Base-by-base conservation (phyloP, 2,888 invertebrate genomes). In the Artemia sinica region DNA sequence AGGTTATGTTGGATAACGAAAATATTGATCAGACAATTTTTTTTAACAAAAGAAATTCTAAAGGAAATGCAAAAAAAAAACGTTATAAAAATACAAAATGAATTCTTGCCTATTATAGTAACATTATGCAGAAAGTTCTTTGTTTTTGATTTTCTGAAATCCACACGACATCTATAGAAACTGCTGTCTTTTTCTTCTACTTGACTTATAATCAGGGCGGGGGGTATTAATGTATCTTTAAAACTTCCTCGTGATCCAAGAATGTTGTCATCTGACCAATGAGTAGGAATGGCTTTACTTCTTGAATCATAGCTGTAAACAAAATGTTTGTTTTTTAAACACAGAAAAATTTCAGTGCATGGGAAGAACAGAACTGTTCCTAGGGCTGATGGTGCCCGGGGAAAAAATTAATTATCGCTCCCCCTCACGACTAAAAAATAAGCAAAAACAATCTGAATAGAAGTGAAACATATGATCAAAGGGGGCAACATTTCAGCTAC, bases 51-150 rank as follows among this genome's bases (percentile, higher is more conserved):
- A 41, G 6, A 41, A 41, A 6, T 41, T 41, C 41, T 41, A 41
- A 6, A 2, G 41, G 41, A 41, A 41, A 41, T 3, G 2, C 41
- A 41, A 5, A 1, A 41, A 1, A 41, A 18, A 58, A 58, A 58
- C 18, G 8, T 58, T 58, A 8, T 9, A 58, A 58, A n/a, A 58
- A 58, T 10, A 10, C 9, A 28, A 10, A 58, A 58, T 41, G 3
- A 28, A 58, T 58, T 18, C 63, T 10, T 58, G 10, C 63, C 28
- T 58, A 58, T 58, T 9, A 58, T 28, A n/a, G 63, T 58, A 11
- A 58, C 12, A 58, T 58, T 58, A 28, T 58, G 63, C n/a, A 58
- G 63, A 28, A 58, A 58, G 63, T 58, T 58, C 63, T 58, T 58
- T 10, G 63, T 58, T 28, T 58, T 58, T 10, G 63, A 58, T 58